Evolutionary conservation across 2,113 vertebrate species (phyloP), one percentile per base, ranked within the genome.

Genomic region (Zosterops japonicus): DNA sequence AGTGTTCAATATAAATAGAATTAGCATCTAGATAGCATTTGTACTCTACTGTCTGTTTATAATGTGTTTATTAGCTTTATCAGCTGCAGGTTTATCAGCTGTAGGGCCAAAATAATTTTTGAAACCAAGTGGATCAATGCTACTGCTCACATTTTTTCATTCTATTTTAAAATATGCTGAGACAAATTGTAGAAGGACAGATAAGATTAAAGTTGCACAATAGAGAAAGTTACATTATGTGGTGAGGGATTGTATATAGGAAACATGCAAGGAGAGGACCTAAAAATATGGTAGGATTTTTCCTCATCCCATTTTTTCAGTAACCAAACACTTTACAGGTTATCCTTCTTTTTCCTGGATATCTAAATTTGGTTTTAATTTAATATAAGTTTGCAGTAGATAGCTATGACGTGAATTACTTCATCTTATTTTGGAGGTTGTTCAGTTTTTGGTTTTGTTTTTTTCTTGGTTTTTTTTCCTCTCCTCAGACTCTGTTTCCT

Each of bases 401-500:
- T 28, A 14, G 3, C 35, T 42, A 5, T 53, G 14, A 75, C 14
- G 2, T 35, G 3, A 71, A 72, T 49, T 71, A 25, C 24, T 75
- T 74, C 10, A 28, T 36, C 10, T 8, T 70, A 15, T 49, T 69
- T 22, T 0, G 0, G 14, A 5, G 3, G 8, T 33, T 49, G 14
- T 69, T 63, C 8, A 5, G 12, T 41, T 89, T 89, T 53, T 36
- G 2, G 39, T 39, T 39, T 39, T 39, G 39, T 39, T 39, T 39
- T 39, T 39, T 39, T 39, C 39, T 39, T 39, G 39, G 39, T 22
- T 21, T 3, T 4, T 12, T 53, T 36, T 3, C 12, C 9, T 23
- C 9, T 61, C 2, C 9, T 78, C 29, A 17, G 12, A 16, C 12
- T 64, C 7, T 55, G 2, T 52, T 79, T 83, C 14, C 8, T 65